Base-by-base conservation (phyloP, 2,113 vertebrate species). In the Cromileptes altivelis region DNA sequence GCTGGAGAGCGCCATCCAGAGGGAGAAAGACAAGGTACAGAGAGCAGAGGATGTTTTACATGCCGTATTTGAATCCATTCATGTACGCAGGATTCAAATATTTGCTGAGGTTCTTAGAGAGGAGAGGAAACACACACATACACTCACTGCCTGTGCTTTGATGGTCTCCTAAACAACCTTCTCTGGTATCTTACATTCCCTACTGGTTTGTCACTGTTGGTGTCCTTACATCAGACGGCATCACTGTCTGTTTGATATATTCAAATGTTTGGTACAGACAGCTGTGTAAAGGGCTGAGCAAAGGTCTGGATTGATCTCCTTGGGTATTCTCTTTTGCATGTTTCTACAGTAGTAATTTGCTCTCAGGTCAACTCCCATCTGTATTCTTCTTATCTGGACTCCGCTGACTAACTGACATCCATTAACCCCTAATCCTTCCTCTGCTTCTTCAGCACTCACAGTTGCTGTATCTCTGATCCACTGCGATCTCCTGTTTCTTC, bases 11-110 rank as follows among this genome's bases (percentile, higher is more conserved):
- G 91, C 94, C 94, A 94, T 98, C 91, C 96, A 96, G 81, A 96
- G 95, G 81, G 97, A 99, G 89, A 97, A 96, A 78, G 97, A 99
- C 89, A 97, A 98, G 97, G 98, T 99, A 96, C 19, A 60, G 19
- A 14, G 27, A 60, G 53, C 4, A 0, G 65, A 3, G 18, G 15
- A 17, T 7, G 1, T 37, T 30, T 45, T 17, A 33, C 47, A 33
- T 21, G 25, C 56, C 56, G 17, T 33, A 40, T 49, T 57, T 58
- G 45, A 70, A 75, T 70, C 45, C 69, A 61, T 23, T 49, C 25
- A n/a, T 17, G 47, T 47, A 3, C 45, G 4, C 11, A 2, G 56
- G 30, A 52, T 77, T 67, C 17, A 57, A 61, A 71, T 30, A 13
- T 50, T 25, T 50, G 30, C 37, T 14, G 53, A 81, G 67, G 61